Conservation (phyloP, 2,113 vertebrate genomes). For the Anser cygnoides region DNA sequence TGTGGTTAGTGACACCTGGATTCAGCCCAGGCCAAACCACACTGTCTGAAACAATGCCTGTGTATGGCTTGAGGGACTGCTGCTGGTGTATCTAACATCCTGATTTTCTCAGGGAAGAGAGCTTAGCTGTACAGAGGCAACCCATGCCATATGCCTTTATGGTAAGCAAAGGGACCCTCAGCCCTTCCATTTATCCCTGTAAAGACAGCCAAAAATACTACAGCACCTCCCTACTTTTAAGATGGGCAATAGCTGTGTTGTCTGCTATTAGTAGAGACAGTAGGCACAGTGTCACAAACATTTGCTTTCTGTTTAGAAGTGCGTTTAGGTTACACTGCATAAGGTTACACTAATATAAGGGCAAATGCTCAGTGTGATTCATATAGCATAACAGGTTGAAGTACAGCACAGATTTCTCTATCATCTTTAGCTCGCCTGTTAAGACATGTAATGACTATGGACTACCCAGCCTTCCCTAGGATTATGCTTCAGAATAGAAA, state of each 20-base stretch:
- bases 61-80: neutral
- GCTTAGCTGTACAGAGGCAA: neutral
- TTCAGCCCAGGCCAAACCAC: neutral
- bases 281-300: neutral
- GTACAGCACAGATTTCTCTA: neutral
- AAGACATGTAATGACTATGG: neutral
- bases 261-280: neutral
- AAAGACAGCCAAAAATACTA: neutral
- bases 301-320: neutral
- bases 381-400: neutral
- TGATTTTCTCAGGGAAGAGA: neutral
- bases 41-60: neutral
- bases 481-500: neutral
- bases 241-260: neutral
- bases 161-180: neutral
- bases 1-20: neutral
- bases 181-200: neutral
- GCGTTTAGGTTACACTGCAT: neutral
- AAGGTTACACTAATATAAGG: neutral
- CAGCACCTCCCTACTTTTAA: neutral
- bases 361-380: neutral
- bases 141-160: rapidly evolving
- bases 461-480: neutral
- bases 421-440: neutral
- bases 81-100: neutral